Percentiles rank a stretch among this genome's conserved stretches.
Evolutionary conservation across 1,140 invertebrate genomes (phyloP).

Genomic region (Drosophila hydei): DNA sequence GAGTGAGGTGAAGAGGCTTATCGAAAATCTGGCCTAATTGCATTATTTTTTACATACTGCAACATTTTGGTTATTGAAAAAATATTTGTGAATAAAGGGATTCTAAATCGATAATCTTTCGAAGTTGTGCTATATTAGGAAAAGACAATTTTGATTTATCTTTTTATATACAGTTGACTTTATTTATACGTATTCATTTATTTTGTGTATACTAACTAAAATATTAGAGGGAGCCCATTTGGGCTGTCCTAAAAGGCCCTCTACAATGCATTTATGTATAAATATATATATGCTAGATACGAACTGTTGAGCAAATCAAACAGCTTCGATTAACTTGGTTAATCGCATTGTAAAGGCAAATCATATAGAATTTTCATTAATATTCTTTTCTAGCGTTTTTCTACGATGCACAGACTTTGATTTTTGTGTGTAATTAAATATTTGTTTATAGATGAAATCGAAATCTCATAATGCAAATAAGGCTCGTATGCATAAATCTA

Average conservation of each 20-base stretch:
- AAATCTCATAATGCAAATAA: slow-evolving; percentile 62
- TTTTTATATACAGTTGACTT: slow-evolving; percentile 74
- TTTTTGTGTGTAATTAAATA: slow-evolving; percentile 40
- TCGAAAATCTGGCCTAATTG: slow-evolving; percentile 84
- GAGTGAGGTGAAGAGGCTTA: slow-evolving; percentile 95
- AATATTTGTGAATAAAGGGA: slow-evolving; percentile 71
- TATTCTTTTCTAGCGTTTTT: slow-evolving; percentile 19
- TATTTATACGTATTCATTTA: slow-evolving; percentile 59
- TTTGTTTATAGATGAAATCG: slow-evolving; percentile 44
- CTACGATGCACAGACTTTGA: slow-evolving; percentile 55
- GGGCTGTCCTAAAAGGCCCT: neutral
- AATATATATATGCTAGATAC: slow-evolving; percentile 57
- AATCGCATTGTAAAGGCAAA: slow-evolving; percentile 74
- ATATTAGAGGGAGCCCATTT: slow-evolving; percentile 8
- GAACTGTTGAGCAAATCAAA: slow-evolving; percentile 77
- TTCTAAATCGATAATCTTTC: slow-evolving; percentile 58
- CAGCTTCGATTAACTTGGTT: slow-evolving; percentile 77
- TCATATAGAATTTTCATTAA: slow-evolving; percentile 59
- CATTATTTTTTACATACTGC: slow-evolving; percentile 6
- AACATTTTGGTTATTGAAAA: slow-evolving; percentile 42
- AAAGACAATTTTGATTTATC: neutral
- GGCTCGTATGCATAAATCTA: slow-evolving; percentile 40
- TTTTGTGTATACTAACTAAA: slow-evolving; percentile 37
- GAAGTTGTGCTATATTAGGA: neutral
- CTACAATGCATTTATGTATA: slow-evolving; percentile 46